Evolutionary conservation across 2,113 vertebrate genomes (phyloP), one percentile per base, ranked within the genome.

Genomic region (Scolopax mira): DNA sequence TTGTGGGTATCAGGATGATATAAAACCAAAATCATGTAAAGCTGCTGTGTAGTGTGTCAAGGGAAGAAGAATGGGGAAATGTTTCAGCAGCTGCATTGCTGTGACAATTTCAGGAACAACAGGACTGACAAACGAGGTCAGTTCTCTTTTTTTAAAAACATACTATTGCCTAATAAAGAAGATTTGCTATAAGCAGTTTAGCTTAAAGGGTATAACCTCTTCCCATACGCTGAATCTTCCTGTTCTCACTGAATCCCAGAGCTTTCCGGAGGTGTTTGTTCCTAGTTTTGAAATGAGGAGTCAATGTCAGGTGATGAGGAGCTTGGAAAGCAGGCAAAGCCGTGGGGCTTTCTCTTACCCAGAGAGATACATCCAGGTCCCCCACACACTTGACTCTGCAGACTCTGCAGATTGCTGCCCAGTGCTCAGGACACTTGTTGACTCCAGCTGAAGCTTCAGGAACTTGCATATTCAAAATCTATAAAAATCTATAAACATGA

Each of bases 1-100:
- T 14, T 1, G 17, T 67, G 65, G 86, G n/a, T 57, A 71, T 61
- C 44, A 18, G 61, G 57, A 44, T 1, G 3, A 51, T 39, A 27
- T 4, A 55, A 79, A 92, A 18, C 35, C 81, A 54, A 81, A 94
- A 42, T 71, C 54, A 41, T 10, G 33, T 62, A 67, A 52, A 85
- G 78, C 69, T 55, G 64, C 51, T 72, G 44, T 64, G 71, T 51
- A 57, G 19, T 9, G 10, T 66, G 67, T 54, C 74, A 80, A 78
- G 55, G 73, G 93, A 94, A 85, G 79, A 74, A 88, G 95, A 97
- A 97, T 90, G 91, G 95, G 97, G 93, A 97, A 97, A 92, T 72
- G 51, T 85, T 94, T 94, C 81, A 90, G 93, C 89, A 94, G 82
- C 94, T 96, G 61, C 92, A 57, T 82, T 71, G 97, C 96, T 96